phyloP scores from a whole-genome alignment of 2,797 vertebrate species.

The Anolis apletophallus region DNA sequence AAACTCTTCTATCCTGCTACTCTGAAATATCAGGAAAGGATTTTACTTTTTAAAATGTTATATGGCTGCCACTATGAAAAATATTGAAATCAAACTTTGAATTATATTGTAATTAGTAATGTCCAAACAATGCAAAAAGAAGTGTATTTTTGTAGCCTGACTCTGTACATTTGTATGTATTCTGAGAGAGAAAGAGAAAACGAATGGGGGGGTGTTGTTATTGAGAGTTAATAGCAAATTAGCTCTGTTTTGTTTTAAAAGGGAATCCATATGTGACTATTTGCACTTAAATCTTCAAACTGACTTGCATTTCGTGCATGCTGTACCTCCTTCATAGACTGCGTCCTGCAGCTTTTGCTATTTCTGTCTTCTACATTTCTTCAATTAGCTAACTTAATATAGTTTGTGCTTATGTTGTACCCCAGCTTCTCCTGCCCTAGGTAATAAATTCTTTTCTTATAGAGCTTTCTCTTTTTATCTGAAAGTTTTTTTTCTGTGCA shows the following conservation, averaged over 20 bases:
- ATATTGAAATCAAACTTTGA: conserved; percentile 64
- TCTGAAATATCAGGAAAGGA: conserved; percentile 49
- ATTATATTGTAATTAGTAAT: conserved; percentile 56
- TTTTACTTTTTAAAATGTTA: conserved; percentile 66
- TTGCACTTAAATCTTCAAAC: conserved; percentile 71
- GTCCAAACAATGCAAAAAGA: conserved; percentile 50
- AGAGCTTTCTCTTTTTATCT: conserved; percentile 64
- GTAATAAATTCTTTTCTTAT: conserved; percentile 80
- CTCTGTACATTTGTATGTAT: conserved; percentile 53
- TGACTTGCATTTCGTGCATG: conserved; percentile 68
- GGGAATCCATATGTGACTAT: conserved; percentile 64
- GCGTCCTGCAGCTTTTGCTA: conserved; percentile 69
- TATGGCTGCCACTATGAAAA: conserved; percentile 53
- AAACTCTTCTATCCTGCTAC: conserved; percentile 58
- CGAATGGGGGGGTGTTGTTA: background rate
- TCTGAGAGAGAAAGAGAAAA: background rate
- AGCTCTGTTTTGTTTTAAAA: conserved; percentile 66
- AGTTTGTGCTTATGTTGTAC: conserved; percentile 72
- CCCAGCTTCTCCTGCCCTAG: conserved; percentile 69
- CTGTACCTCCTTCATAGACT: conserved; percentile 59
- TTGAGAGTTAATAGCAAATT: conserved; percentile 59
- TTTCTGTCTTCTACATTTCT: conserved; percentile 70
- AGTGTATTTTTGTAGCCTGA: conserved; percentile 39
- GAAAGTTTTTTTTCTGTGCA: conserved; percentile 45
- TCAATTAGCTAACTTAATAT: conserved; percentile 71